Conservation (phyloP, 1,140 invertebrate species). For the Caerostris darwini region DNA sequence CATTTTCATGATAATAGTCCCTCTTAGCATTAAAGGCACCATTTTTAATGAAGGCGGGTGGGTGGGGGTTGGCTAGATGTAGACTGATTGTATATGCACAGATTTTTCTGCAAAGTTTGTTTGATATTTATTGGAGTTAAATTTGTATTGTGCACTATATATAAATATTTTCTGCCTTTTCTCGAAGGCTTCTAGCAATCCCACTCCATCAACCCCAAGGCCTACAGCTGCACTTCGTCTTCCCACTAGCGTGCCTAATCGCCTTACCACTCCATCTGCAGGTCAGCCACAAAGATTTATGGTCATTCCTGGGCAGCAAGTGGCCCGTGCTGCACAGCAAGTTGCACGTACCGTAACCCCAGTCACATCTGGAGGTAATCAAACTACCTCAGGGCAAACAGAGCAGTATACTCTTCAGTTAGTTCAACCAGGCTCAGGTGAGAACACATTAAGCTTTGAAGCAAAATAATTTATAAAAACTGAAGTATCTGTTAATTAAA, state of each 20-base stretch:
- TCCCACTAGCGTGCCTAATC: conserved; percentile 18
- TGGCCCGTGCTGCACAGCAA: neutral
- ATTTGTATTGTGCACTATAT: too few species aligned
- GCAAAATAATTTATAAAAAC: too few species aligned
- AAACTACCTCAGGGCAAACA: neutral
- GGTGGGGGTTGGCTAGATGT: too few species aligned
- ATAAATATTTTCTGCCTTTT: neutral
- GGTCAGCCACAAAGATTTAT: conserved; percentile 58
- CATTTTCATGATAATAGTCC: too few species aligned
- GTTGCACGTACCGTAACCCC: neutral
- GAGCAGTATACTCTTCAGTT: conserved; percentile 71
- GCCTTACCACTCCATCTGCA: neutral
- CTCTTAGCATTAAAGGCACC: too few species aligned
- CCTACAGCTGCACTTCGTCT: conserved; percentile 9
- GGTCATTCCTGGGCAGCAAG: conserved; percentile 70
- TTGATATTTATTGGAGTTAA: too few species aligned
- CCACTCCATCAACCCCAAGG: neutral
- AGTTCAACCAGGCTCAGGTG: conserved; percentile 46
- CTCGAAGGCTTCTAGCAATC: neutral
- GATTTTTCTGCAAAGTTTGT: too few species aligned
- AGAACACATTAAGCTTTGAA: neutral
- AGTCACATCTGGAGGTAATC: neutral
- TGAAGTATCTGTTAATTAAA: too few species aligned
- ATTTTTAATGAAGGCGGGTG: too few species aligned
- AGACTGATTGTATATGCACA: too few species aligned